Conservation (phyloP, 2,888 invertebrate genomes). For the Thereva nobilitata region DNA sequence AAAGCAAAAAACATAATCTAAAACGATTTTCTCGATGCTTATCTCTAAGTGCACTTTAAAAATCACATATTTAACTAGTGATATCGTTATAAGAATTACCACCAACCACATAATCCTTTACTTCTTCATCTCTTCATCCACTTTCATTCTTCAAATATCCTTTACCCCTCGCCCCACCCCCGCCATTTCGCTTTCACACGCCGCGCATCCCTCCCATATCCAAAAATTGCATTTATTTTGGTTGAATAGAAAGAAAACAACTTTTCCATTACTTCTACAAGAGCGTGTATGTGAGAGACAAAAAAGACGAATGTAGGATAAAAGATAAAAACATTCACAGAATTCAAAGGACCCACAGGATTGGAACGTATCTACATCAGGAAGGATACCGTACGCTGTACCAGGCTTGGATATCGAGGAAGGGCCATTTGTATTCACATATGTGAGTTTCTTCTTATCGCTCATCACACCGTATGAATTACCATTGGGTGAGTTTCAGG, state of each 20-base stretch:
- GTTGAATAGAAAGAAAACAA: slow-evolving; percentile 6
- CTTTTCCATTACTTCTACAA: not conserved
- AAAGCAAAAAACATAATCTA: no score
- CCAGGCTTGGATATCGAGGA: slow-evolving; percentile 56
- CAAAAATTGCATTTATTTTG: not conserved
- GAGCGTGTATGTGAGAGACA: slow-evolving; percentile 15
- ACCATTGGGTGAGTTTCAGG: slow-evolving; percentile 53
- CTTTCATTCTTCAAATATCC: no score
- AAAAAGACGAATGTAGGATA: slow-evolving; percentile 23
- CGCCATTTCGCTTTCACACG: no score
- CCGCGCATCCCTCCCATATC: no score
- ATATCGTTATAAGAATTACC: no score
- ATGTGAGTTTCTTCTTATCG: slow-evolving; percentile 57
- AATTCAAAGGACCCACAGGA: slow-evolving; percentile 37
- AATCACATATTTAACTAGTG: no score
- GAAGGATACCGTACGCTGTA: slow-evolving; percentile 54
- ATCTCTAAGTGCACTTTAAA: no score
- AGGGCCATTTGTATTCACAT: slow-evolving; percentile 56
- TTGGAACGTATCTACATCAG: slow-evolving; percentile 28
- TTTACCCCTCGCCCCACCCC: no score
- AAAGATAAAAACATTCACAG: slow-evolving; percentile 35
- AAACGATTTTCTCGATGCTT: no score
- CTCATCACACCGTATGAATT: slow-evolving; percentile 58
- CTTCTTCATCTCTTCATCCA: no score
- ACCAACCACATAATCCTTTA: no score